A percentile compares a stretch with the other conserved stretches of the same genome.
Conservation (phyloP, 2,113 vertebrate species). For the Oxygymnocypris stewartii region DNA sequence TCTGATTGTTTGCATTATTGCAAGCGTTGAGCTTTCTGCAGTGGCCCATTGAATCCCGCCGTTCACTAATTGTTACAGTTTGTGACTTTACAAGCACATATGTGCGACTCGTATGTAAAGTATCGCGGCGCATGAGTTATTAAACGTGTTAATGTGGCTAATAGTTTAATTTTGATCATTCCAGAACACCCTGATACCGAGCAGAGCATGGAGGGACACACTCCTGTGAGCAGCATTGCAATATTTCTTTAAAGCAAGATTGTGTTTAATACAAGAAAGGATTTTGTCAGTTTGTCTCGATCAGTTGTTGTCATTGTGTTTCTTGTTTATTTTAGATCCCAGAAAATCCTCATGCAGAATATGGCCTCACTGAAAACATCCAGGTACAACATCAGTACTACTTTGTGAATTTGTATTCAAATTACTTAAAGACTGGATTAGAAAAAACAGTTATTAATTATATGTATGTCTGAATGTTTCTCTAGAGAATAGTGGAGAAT, state of each 20-base stretch:
- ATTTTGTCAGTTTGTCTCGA: not conserved
- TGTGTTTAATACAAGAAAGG: not conserved
- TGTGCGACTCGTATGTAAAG: not conserved
- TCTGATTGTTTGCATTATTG: not conserved
- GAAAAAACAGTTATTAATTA: not conserved
- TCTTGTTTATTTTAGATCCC: slow-evolving; percentile 76
- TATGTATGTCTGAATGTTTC: not conserved
- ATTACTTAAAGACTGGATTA: not conserved
- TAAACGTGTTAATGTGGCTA: not conserved
- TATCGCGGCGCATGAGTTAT: too few relatives aligned
- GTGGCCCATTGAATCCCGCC: slow-evolving; percentile 54
- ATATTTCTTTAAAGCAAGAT: not conserved
- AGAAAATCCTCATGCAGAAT: slow-evolving; percentile 93
- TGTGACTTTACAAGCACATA: not conserved
- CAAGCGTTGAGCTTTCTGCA: not conserved
- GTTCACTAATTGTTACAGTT: not conserved
- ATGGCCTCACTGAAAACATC: slow-evolving; percentile 90
- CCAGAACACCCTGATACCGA: slow-evolving; percentile 77
- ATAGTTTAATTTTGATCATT: slow-evolving; percentile 6
- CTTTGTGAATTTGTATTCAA: not conserved
- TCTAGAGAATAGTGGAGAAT: slow-evolving; percentile 90
- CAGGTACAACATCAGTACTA: slow-evolving; percentile 79
- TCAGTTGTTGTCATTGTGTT: slow-evolving; percentile 1
- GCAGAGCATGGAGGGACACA: slow-evolving; percentile 75
- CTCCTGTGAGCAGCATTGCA: slow-evolving; percentile 67